phyloP scores from a whole-genome alignment of 2,113 vertebrate species.

The Neodon shergylaensis region DNA sequence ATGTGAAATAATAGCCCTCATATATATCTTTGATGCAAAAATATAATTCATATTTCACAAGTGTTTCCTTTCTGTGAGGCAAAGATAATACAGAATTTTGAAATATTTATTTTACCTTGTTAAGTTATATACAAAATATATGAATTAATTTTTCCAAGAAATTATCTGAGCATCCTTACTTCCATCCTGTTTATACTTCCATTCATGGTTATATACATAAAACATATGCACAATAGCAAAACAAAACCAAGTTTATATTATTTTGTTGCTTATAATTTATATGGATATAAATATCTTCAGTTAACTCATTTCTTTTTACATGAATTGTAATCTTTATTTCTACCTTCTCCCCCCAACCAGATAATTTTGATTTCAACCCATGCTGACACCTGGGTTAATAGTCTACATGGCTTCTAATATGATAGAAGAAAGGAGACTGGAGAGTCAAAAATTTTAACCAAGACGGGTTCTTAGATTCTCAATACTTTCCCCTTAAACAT shows the following conservation, averaged over 20 bases:
- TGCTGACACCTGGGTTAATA: neutral
- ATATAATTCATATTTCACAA: constrained; percentile 16
- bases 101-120: neutral
- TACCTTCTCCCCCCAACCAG: rapidly evolving
- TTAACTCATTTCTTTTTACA: neutral
- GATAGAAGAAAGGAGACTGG: neutral
- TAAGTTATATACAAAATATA: neutral
- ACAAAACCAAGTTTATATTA: neutral
- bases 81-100: neutral
- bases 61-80: neutral
- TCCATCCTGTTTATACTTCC: rapidly evolving
- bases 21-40: neutral
- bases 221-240: neutral
- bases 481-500: neutral
- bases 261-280: neutral
- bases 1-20: neutral
- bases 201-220: neutral
- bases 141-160: neutral
- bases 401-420: rapidly evolving
- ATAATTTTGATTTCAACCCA: neutral
- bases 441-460: neutral
- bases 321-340: neutral
- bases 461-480: neutral
- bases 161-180: neutral
- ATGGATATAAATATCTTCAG: neutral